Conservation (phyloP, 2,888 invertebrate genomes). For the Eretmocerus hayati region DNA sequence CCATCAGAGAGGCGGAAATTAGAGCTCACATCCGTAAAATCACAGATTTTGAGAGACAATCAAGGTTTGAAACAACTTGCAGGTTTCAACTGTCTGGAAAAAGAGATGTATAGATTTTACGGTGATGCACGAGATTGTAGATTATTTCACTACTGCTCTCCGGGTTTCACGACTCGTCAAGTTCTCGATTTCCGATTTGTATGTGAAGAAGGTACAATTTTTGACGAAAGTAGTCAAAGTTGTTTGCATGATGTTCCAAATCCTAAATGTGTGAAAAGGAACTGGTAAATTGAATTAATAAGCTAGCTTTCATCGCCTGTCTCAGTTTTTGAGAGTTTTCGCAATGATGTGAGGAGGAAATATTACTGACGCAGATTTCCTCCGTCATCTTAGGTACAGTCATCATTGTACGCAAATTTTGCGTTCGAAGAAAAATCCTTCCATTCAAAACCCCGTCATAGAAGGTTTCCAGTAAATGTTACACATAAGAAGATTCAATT, state of each 20-base stretch:
- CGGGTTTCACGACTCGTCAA: slow-evolving; percentile 53
- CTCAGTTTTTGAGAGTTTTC: not conserved
- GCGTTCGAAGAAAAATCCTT: too few species aligned
- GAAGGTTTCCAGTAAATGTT: too few species aligned
- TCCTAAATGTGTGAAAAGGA: slow-evolving; percentile 35
- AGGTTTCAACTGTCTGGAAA: slow-evolving; percentile 53
- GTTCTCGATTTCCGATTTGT: slow-evolving; percentile 56
- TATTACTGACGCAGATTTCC: too few species aligned
- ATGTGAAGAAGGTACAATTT: slow-evolving; percentile 52
- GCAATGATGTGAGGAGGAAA: not conserved
- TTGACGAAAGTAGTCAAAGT: slow-evolving; percentile 51
- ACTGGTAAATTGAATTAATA: slow-evolving; percentile 33
- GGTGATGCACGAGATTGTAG: slow-evolving; percentile 54
- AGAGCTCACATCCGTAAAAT: slow-evolving; percentile 22
- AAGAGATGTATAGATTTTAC: slow-evolving; percentile 52
- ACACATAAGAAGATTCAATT: too few species aligned
- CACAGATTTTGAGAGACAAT: slow-evolving; percentile 12
- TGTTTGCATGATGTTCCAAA: slow-evolving; percentile 43
- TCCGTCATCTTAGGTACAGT: too few species aligned
- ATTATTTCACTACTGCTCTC: slow-evolving; percentile 57
- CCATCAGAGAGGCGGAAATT: slow-evolving; percentile 12
- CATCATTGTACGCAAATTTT: too few species aligned
- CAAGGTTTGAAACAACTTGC: slow-evolving; percentile 27
- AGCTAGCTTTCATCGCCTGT: too few species aligned
- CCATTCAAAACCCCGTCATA: too few species aligned